Conservation (phyloP, 1,140 invertebrate genomes). For the Drosophila mayri region DNA sequence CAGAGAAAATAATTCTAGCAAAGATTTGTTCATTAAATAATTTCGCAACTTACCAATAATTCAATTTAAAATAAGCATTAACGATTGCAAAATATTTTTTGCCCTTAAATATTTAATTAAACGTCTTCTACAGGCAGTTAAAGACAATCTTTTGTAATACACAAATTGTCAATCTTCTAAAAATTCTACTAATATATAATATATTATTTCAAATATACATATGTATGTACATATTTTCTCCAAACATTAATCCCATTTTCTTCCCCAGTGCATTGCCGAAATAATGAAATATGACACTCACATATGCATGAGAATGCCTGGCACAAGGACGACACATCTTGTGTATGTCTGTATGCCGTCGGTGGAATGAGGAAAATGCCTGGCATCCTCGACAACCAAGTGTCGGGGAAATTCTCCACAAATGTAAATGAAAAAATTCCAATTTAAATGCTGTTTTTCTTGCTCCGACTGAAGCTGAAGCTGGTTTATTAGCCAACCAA, state of each 20-base stretch:
- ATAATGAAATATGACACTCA: slow-evolving; percentile 59
- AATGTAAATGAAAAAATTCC: slow-evolving; percentile 45
- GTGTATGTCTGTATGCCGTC: not conserved
- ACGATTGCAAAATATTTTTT: no score
- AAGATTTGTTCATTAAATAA: not conserved
- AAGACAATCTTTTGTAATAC: no score
- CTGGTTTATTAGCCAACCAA: slow-evolving; percentile 38
- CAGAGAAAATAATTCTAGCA: not conserved
- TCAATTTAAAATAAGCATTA: no score
- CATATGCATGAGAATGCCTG: slow-evolving; percentile 11
- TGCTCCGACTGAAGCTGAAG: not conserved
- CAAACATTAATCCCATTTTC: no score
- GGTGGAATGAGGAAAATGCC: slow-evolving; percentile 2
- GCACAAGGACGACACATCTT: slow-evolving; percentile 6
- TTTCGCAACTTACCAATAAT: no score
- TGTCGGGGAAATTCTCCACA: slow-evolving; percentile 9
- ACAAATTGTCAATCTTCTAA: no score
- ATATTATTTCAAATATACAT: no score
- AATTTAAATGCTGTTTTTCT: slow-evolving; percentile 45
- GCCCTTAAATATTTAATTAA: no score
- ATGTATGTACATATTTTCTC: no score
- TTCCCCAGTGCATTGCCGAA: slow-evolving; percentile 21
- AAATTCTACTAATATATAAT: no score
- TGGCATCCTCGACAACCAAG: slow-evolving; percentile 8
- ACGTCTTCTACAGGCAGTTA: no score